Evolutionary conservation across 2,797 vertebrate species (phyloP).

Genomic region (Rhynchonycteris naso): DNA sequence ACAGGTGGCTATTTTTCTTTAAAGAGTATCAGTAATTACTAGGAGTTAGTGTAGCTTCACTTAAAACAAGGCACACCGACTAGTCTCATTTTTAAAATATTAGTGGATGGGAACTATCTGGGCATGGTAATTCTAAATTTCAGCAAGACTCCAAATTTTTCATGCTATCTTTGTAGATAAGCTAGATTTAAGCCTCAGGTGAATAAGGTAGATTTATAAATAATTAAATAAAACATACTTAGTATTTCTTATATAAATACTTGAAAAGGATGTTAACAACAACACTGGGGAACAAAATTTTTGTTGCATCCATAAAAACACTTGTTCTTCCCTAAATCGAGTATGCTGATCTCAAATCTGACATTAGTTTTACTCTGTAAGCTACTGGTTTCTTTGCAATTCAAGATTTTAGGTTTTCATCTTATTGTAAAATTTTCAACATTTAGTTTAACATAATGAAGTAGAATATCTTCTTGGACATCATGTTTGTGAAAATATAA

Average conservation of each 20-base stretch:
- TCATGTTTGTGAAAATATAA: too few species aligned
- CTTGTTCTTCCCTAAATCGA: too few species aligned
- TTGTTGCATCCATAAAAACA: too few species aligned
- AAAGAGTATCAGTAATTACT: background rate
- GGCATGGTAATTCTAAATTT: background rate
- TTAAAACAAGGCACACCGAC: background rate
- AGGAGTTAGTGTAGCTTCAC: background rate
- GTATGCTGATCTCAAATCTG: too few species aligned
- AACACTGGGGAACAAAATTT: too few species aligned
- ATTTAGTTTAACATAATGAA: too few species aligned
- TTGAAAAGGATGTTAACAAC: background rate
- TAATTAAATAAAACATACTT: constrained; percentile 27
- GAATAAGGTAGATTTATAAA: background rate
- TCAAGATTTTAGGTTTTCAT: too few species aligned
- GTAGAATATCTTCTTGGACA: too few species aligned
- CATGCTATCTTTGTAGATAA: background rate
- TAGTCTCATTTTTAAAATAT: constrained; percentile 1
- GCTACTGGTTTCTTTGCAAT: too few species aligned
- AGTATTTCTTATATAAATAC: background rate
- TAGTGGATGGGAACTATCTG: background rate
- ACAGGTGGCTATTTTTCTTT: background rate
- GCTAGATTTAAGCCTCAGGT: background rate
- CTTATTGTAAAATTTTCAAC: too few species aligned
- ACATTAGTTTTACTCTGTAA: too few species aligned
- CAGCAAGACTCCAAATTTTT: background rate